Conservation (phyloP, 2,888 invertebrate genomes). For the Argyresthia goedartella region DNA sequence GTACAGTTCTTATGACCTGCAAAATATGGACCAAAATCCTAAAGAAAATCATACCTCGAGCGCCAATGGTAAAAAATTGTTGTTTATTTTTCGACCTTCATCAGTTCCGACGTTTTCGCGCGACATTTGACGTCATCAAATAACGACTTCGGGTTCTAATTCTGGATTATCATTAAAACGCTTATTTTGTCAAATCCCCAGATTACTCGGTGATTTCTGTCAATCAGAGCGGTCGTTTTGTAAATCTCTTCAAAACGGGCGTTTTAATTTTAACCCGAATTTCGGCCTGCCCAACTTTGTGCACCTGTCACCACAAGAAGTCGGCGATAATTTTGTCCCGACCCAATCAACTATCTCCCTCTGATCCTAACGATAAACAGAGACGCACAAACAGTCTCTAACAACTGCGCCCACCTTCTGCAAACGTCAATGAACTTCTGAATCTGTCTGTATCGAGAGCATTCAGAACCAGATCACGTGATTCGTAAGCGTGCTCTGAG, state of each 20-base stretch:
- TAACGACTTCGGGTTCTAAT: too few species aligned
- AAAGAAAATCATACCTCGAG: too few species aligned
- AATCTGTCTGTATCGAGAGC: conserved; percentile 24
- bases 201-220: too few species aligned
- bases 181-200: too few species aligned
- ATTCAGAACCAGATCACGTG: not conserved
- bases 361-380: conserved; percentile 13
- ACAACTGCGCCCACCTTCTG: conserved; percentile 21
- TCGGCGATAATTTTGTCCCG: conserved; percentile 42
- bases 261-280: too few species aligned
- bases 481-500: not conserved
- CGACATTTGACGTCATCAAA: conserved; percentile 10
- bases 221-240: too few species aligned
- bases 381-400: not conserved
- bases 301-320: conserved; percentile 57
- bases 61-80: too few species aligned
- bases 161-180: too few species aligned
- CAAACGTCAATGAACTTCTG: conserved; percentile 60
- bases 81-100: conserved; percentile 54
- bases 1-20: too few species aligned
- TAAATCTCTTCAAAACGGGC: too few species aligned
- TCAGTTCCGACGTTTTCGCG: conserved; percentile 49
- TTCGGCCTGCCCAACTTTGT: conserved; percentile 34
- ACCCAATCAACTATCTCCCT: conserved; percentile 23
- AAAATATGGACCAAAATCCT: too few species aligned